A percentile compares a stretch with the other conserved stretches of the same genome.
phyloP scores from a whole-genome alignment of 2,888 invertebrate genomes.

The Trachelus troglodyta region DNA sequence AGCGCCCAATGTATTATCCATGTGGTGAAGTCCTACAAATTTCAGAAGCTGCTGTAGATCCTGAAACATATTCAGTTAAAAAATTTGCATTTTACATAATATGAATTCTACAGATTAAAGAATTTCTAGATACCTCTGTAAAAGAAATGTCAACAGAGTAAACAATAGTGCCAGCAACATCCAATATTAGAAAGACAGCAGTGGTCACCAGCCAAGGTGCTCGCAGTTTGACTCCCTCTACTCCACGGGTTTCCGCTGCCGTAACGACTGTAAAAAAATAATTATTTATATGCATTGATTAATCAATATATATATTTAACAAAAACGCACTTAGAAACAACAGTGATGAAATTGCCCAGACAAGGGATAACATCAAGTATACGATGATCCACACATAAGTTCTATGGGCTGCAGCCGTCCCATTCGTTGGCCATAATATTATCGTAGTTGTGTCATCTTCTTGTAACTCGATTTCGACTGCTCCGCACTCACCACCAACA shows the following conservation, averaged over 20 bases:
- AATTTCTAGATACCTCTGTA: conserved; percentile 10
- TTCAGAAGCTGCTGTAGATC: conserved; percentile 5
- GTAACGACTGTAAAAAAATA: conserved; percentile 7
- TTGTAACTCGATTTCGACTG: conserved; percentile 11
- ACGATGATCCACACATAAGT: conserved; percentile 12
- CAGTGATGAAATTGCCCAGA: conserved; percentile 18
- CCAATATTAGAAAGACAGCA: conserved; percentile 11
- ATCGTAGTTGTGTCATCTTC: conserved; percentile 1
- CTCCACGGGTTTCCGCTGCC: conserved; percentile 4
- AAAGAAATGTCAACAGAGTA: conserved; percentile 13
- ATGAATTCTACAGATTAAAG: background rate
- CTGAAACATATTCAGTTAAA: background rate
- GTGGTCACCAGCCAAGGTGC: conserved; percentile 14
- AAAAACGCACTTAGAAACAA: conserved; percentile 15
- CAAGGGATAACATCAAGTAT: conserved; percentile 8
- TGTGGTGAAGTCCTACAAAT: background rate
- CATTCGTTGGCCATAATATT: conserved; percentile 12
- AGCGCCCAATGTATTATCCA: background rate
- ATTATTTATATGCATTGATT: background rate
- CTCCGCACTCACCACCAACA: conserved; percentile 14
- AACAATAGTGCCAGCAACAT: conserved; percentile 6
- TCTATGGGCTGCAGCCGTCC: background rate
- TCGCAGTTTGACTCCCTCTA: conserved; percentile 7
- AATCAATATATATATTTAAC: background rate
- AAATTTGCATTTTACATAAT: background rate